Evolutionary conservation across 2,113 vertebrate genomes (phyloP), one percentile per base, ranked within the genome.

Genomic region (Heterotis niloticus): DNA sequence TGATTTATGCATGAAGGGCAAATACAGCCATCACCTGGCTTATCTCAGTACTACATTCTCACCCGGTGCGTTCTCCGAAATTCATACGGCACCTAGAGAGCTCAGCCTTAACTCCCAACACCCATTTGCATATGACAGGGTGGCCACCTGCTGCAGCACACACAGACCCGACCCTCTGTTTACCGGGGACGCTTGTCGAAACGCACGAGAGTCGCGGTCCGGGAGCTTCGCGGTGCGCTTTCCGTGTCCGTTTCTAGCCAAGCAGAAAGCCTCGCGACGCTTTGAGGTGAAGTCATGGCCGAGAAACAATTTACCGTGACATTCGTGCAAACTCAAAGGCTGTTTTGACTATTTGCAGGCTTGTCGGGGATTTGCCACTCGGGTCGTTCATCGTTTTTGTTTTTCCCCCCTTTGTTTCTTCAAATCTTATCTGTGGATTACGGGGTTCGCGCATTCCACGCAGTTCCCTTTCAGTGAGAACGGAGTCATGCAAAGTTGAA

Each of bases 11-110:
- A 79, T 1, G 81, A 83, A 73, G 87, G 71, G 89, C 79, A 81
- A 80, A 87, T 83, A 86, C 82, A 81, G 85, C 87, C 88, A 86
- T 88, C 90, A 89, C 85, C 87, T 89, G 89, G 87, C 74, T 84
- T 71, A 71, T 78, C 54, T 13, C 72, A 82, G 85, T 82, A 88
- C 80, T 86, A 57, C 75, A 76, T 76, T 5, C 18, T 24, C 0
- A 12, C 13, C 2, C 10, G 24, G 16, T 24, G 28, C 23, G 26
- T 17, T 18, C 17, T 23, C 28, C 73, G 16, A 17, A 4, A 0
- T 56, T 5, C 64, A 66, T 0, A 23, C 59, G 13, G 28, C 12
- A 34, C 5, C 75, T 54, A 29, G 28, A 62, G 59, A 23, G 1
- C 11, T 18, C 34, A 28, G 56, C 24, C 5, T 75, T 57, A 18